Evolutionary conservation across 1,140 invertebrate genomes (phyloP).

Genomic region (Heterodera schachtii): DNA sequence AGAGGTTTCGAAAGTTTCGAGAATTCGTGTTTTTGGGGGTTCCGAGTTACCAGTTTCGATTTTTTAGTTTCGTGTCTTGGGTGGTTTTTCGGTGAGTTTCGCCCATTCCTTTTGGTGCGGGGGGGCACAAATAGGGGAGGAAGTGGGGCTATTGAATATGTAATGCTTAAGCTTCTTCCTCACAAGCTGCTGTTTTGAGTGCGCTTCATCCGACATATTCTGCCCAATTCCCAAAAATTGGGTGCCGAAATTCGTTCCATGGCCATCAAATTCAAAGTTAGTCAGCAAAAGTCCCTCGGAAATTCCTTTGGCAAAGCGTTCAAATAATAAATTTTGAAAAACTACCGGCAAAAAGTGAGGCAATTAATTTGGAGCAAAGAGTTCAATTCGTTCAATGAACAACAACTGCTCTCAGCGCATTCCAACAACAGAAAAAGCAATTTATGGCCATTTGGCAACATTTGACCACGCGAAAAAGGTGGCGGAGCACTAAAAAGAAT

Average conservation of each 20-base stretch:
- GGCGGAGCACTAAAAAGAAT: neutral
- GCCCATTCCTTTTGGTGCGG: no score
- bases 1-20: no score
- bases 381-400: constrained; percentile 24
- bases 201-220: neutral
- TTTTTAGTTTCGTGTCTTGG: no score
- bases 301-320: constrained; percentile 19
- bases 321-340: neutral
- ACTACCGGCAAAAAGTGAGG: constrained; percentile 32
- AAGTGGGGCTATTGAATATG: no score
- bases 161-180: neutral
- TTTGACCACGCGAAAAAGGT: neutral
- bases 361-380: constrained; percentile 27
- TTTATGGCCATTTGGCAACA: neutral
- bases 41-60: no score
- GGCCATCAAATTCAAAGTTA: neutral
- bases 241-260: neutral
- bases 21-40: no score
- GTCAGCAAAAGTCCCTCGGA: constrained; percentile 18
- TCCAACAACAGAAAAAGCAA: constrained; percentile 30
- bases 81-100: no score
- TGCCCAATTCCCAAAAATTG: neutral
- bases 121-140: no score
- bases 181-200: neutral
- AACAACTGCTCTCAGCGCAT: constrained; percentile 21